These are phyloP conservation scores for Brachystomella parvula DNA, from an alignment of 1,140 invertebrate species.

Conservation along the genomic window DNA sequence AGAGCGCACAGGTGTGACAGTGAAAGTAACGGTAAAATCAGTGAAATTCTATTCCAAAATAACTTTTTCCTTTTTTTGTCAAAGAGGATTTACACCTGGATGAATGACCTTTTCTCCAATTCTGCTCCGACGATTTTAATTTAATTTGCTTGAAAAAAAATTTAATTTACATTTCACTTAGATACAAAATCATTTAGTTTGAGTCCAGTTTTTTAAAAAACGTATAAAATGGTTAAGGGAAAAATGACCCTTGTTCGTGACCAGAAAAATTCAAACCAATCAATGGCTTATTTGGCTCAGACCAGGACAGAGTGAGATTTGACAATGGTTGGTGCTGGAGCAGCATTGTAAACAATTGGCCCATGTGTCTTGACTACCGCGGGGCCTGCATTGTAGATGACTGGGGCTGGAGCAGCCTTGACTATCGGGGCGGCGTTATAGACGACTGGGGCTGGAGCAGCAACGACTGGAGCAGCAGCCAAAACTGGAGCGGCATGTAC, in stretches of 20 bases:
- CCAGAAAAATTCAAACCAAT: not conserved
- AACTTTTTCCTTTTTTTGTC: too few relatives aligned
- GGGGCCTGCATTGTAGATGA: not conserved
- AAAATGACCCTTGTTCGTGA: too few relatives aligned
- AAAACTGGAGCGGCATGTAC: not conserved
- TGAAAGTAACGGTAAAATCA: too few relatives aligned
- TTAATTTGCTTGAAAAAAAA: not conserved
- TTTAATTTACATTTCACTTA: not conserved
- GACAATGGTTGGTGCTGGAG: not conserved
- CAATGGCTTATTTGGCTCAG: not conserved
- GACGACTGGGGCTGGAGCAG: not conserved
- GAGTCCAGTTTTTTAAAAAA: not conserved
- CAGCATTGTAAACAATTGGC: not conserved
- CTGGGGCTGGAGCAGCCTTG: not conserved
- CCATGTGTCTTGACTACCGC: slow-evolving; percentile 3
- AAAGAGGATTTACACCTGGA: too few relatives aligned
- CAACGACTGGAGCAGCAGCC: slow-evolving; percentile 5
- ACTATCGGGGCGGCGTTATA: not conserved
- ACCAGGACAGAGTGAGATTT: not conserved
- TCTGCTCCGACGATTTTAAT: too few relatives aligned
- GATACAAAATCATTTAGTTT: not conserved
- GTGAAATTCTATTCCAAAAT: too few relatives aligned
- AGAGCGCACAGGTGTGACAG: too few relatives aligned
- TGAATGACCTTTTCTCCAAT: too few relatives aligned
- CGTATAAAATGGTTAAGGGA: not conserved